Base-by-base conservation (phyloP, 2,888 invertebrate genomes). In the Lithophane semibrunnea region DNA sequence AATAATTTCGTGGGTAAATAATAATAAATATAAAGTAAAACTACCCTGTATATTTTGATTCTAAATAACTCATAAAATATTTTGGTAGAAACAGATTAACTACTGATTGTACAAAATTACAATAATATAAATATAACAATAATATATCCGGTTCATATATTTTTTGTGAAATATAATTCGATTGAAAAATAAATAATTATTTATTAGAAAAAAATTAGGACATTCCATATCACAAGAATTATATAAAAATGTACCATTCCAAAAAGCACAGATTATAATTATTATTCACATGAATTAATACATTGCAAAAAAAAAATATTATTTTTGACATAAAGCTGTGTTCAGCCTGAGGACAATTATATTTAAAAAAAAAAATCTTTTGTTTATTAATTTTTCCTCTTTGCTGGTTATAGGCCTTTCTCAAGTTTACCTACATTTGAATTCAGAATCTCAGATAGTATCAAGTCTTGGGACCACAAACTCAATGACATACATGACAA, bases 141-240 rank as follows among this genome's bases (percentile, higher is more conserved):
- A 78, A 74, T 73, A 72, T 58, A 82, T 42, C 65, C 65, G 42
- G 75, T 75, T 61, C 29, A 71, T 79, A 83, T 79, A 79, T 73
- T 82, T 84, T 85, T 75, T 71, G 75, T 80, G 42, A 76, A 75
- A 77, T 67, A 44, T 73, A 80, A 81, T 75, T 75, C 21, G 61
- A 66, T 52, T 52, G 29, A 52, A 56, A 77, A 54, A 61, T 44
- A 74, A 52, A 63, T 29, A 71, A 71, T 64, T 71, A 71, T 71
- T 80, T 80, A 80, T 69, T 83, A 76, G 67, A 58, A 65, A 72
- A 65, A 0, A 10, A 37, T 70, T 80, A 60, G 75, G 61, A 68
- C 84, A 84, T 84, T 84, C 84, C 84, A 84, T 84, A 84, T 84
- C 81, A 72, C 44, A 24, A 37, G 10, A 60, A 47, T 60, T n/a